These are phyloP conservation scores for Drosophila ustulata DNA, from an alignment of 2,888 invertebrate genomes.

Conservation along the genomic window DNA sequence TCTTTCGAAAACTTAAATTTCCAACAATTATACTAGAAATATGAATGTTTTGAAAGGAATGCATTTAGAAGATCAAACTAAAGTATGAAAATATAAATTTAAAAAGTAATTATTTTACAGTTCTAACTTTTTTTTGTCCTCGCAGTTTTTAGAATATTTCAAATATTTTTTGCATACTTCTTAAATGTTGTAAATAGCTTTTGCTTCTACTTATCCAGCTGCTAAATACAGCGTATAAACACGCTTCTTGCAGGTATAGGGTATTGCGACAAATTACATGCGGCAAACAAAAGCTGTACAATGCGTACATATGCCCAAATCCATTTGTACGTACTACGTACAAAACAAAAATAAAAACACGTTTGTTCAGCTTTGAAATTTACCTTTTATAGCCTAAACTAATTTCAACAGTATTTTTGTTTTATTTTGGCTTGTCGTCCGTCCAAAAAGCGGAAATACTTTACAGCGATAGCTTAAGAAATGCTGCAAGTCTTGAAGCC, in stretches of 20 bases:
- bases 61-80: too few species aligned
- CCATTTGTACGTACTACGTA: conserved; percentile 18
- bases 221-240: background rate
- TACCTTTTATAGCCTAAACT: conserved; percentile 66
- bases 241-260: background rate
- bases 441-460: conserved; percentile 60
- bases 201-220: background rate
- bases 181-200: background rate
- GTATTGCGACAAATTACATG: conserved; percentile 13
- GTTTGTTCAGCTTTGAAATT: conserved; percentile 76
- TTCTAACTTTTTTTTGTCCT: too few species aligned
- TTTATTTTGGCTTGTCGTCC: conserved; percentile 21
- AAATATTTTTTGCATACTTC: background rate
- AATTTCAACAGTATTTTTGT: conserved; percentile 24
- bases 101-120: too few species aligned
- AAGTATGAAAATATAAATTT: too few species aligned
- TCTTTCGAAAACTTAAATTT: too few species aligned
- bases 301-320: conserved; percentile 36
- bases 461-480: conserved; percentile 44
- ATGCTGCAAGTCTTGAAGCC: conserved; percentile 19
- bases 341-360: conserved; percentile 47
- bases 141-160: too few species aligned
- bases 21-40: too few species aligned
- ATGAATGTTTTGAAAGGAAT: too few species aligned
- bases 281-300: conserved; percentile 35